phyloP scores from a whole-genome alignment of 2,797 vertebrate genomes.

The Arnoldichthys spilopterus region DNA sequence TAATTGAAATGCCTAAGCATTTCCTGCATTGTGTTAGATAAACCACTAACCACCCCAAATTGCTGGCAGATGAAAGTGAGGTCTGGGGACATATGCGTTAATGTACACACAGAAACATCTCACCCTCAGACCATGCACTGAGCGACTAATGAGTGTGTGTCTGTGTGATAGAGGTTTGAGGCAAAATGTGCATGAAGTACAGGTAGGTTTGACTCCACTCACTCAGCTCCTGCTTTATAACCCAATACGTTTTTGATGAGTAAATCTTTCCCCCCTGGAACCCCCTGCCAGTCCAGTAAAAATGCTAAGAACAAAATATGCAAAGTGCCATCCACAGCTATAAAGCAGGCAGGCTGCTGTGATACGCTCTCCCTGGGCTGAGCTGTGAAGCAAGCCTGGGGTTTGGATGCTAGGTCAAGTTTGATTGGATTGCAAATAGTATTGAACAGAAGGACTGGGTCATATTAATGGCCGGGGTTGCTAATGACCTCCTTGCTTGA shows the following conservation, averaged over 20 bases:
- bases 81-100: conserved; percentile 9
- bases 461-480: conserved; percentile 1
- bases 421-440: conserved; percentile 50
- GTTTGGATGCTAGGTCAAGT: conserved; percentile 37
- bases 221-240: conserved; percentile 31
- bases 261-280: not conserved
- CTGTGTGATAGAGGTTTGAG: not conserved
- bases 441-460: conserved; percentile 22
- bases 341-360: conserved; percentile 28
- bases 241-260: not conserved
- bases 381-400: conserved; percentile 27
- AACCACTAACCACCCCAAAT: conserved; percentile 32
- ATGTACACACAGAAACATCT: not conserved
- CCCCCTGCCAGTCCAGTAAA: conserved; percentile 18
- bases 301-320: conserved; percentile 32
- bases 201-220: conserved; percentile 47
- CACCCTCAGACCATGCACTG: not conserved
- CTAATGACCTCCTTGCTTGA: conserved; percentile 34
- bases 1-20: conserved; percentile 34
- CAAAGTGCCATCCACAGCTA: conserved; percentile 21
- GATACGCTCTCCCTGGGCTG: conserved; percentile 31
- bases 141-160: conserved; percentile 22
- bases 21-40: conserved; percentile 36
- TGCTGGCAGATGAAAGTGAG: conserved; percentile 36
- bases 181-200: conserved; percentile 39